These are phyloP conservation scores for Cheilosia scutellata DNA, from an alignment of 2,888 invertebrate genomes.

Conservation along the genomic window DNA sequence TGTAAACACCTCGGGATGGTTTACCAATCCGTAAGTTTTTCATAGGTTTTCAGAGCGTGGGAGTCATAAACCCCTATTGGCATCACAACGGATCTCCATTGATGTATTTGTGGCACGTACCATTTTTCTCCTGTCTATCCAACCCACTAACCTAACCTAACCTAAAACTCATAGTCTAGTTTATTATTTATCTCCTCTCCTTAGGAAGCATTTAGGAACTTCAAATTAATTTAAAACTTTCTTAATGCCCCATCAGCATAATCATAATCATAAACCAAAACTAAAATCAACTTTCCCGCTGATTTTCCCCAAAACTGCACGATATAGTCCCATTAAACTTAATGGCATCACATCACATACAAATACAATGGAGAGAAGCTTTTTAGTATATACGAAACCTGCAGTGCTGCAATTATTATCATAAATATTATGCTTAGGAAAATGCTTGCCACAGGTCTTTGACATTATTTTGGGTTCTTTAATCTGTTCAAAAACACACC, in stretches of 20 bases:
- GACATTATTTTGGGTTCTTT: neutral
- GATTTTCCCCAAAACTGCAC: neutral
- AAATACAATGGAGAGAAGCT: neutral
- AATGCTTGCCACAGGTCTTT: neutral
- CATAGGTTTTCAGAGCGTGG: too few relatives aligned
- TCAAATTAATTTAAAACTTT: neutral
- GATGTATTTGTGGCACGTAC: too few relatives aligned
- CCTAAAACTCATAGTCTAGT: neutral
- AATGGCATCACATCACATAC: neutral
- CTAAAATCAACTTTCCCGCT: neutral
- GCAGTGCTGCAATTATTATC: neutral
- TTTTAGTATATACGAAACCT: neutral
- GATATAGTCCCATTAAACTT: neutral
- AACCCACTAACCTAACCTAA: too few relatives aligned
- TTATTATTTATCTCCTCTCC: neutral
- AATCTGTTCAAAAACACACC: neutral
- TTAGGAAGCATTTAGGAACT: neutral
- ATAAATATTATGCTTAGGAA: neutral
- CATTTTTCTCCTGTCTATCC: too few relatives aligned
- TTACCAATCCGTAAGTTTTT: too few relatives aligned
- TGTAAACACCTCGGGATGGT: too few relatives aligned
- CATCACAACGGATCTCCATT: too few relatives aligned
- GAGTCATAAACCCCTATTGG: too few relatives aligned
- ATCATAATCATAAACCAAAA: neutral
- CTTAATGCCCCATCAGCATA: neutral